Percentiles rank a stretch among this genome's conserved stretches.
phyloP scores from a whole-genome alignment of 2,113 vertebrate species.

The Saguinus imperator region DNA sequence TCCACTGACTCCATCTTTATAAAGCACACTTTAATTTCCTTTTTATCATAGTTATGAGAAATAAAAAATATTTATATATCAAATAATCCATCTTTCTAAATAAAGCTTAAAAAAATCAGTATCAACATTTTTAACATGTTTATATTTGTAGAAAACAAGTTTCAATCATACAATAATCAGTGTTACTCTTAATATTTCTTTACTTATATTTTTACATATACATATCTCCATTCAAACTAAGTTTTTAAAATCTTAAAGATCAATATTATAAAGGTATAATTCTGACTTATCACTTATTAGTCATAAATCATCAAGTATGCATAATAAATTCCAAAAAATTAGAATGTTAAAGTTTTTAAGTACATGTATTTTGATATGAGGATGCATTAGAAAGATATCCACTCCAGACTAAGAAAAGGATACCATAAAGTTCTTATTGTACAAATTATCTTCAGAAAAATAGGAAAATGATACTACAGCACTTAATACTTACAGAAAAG shows the following conservation, averaged over 20 bases:
- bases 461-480: neutral
- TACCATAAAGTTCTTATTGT: neutral
- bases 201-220: neutral
- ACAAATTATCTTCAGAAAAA: slow-evolving; percentile 41
- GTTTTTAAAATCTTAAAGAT: slow-evolving; percentile 21
- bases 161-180: slow-evolving; percentile 14
- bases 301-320: slow-evolving; percentile 5
- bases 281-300: neutral
- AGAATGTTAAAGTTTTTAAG: neutral
- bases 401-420: slow-evolving; percentile 45
- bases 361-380: neutral
- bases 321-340: neutral
- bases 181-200: slow-evolving; percentile 19
- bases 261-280: neutral
- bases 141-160: slow-evolving; percentile 45
- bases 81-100: slow-evolving; percentile 56
- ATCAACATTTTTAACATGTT: slow-evolving; percentile 27
- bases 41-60: slow-evolving; percentile 52
- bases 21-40: slow-evolving; percentile 93
- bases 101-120: slow-evolving; percentile 30
- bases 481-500: neutral
- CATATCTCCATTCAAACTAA: neutral
- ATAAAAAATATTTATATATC: slow-evolving; percentile 59
- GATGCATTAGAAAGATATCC: neutral
- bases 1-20: slow-evolving; percentile 88